Conservation (phyloP, 2,888 invertebrate genomes). For the Andrena hattorfiana region DNA sequence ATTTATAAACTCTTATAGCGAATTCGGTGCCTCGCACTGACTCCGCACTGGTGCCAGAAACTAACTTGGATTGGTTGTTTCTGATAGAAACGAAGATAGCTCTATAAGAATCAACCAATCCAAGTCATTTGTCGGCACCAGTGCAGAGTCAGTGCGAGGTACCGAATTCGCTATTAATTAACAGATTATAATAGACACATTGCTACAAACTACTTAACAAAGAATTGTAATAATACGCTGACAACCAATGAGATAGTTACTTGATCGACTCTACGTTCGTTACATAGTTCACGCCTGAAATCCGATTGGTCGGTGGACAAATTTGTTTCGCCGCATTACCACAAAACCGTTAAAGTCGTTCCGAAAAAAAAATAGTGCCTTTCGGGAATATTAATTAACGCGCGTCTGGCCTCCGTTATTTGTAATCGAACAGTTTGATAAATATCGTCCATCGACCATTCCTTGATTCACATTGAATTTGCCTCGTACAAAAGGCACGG, state of each 20-base stretch:
- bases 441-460: conserved; percentile 11
- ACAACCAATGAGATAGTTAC: conserved; percentile 26
- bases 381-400: conserved; percentile 39
- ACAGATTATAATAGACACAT: not conserved
- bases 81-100: too few species aligned
- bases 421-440: conserved; percentile 35
- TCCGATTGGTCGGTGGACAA: conserved; percentile 42
- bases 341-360: conserved; percentile 45
- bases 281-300: conserved; percentile 39
- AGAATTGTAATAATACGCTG: not conserved
- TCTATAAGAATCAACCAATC: too few species aligned
- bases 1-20: not conserved
- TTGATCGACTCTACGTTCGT: conserved; percentile 8
- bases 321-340: conserved; percentile 52
- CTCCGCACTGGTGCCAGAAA: too few species aligned
- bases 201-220: not conserved
- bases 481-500: not conserved
- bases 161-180: too few species aligned
- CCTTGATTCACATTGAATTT: not conserved
- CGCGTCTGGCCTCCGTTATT: not conserved
- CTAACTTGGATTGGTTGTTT: too few species aligned
- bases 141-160: too few species aligned
- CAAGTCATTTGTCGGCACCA: too few species aligned
- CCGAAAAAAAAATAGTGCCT: conserved; percentile 55
- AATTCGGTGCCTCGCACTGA: too few species aligned